Base-by-base conservation (phyloP, 2,888 invertebrate species). In the Nomada hirtipes region DNA sequence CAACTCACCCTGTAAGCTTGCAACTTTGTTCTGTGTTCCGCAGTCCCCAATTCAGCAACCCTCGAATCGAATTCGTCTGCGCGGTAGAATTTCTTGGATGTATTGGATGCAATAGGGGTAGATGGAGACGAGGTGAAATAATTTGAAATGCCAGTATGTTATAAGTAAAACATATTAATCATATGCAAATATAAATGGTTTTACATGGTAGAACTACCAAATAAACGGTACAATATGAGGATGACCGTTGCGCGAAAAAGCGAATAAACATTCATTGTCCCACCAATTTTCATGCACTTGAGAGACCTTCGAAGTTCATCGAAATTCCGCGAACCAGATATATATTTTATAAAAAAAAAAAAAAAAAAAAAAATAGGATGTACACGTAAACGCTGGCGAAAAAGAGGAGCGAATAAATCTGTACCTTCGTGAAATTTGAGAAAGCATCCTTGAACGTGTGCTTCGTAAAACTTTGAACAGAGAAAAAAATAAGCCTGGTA, bases 121-220 rank as follows among this genome's bases (percentile, higher is more conserved):
- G 47, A 23, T 50, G 52, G 11, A 7, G 26, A 36, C 10, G 11
- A 42, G 42, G 29, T 50, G 59, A 57, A n/a, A 26, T 68, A 50
- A 57, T 23, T 23, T 57, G 23, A 23, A 59, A 74, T 11, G 52
- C n/a, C 36, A 61, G 44, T n/a, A n/a, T 57, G 61, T 89, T 91
- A 88, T 92, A 92, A 92, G 89, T 92, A 92, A 92, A 92, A 92
- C 92, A 92, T 92, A 91, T 92, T 92, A 92, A 92, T 92, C 88
- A 90, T 92, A 92, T 92, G 92, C 90, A 92, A 92, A 92, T 92
- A 92, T 92, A 92, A 92, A 92, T 92, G 91, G 90, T 91, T 92
- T 92, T 92, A 92, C 92, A 92, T 89, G 89, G 88, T 92, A 89
- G 88, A 90, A 89, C 89, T 91, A 92, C 90, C 89, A 91, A 92